Evolutionary conservation across 2,888 invertebrate species (phyloP), one percentile per base, ranked within the genome.

Genomic region (Heliconius hortense): DNA sequence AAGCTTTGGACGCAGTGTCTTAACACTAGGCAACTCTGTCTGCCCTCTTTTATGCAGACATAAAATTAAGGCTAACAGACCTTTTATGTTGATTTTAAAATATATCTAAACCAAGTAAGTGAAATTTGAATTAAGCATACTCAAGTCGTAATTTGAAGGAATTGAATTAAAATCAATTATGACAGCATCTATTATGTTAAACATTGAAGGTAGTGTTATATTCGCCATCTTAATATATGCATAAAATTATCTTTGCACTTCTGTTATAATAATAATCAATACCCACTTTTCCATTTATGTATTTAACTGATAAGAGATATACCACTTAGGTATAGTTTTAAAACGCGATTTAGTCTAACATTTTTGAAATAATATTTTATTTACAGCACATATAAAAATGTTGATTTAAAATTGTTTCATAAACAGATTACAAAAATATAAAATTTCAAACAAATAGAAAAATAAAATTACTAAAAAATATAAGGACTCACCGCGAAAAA

Each of bases 401-500:
- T 15, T 24, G 24, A 60, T 11, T 13, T 4, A 60, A 15, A 13
- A 60, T 60, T 3, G 2, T 5, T 60, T 24, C 15, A 26, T 60
- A 2, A 15, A 26, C 7, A 15, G 26, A 26, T 26, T 60, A 60
- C 26, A 28, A 60, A 60, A 7, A 60, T 28, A 28, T 31, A 0
- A 21, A 48, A 13, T 26, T 21, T 28, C 0, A 53, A 18, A 28
- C 4, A 21, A 43, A 10, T 56, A 10, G 56, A 62, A 28, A 26
- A 13, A 15, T 4, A 13, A 21, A 28, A 60, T 39, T 60, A 31
- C 59, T 24, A 53, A 11, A 24, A 68, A 59, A 70, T 13, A 15
- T 2, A 10, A 35, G 28, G 39, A 96, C 97, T 96, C 89, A 97
- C 97, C 92, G 96, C 96, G n/a, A n/a, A n/a, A n/a, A n/a, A n/a